Conservation (phyloP, 2,888 invertebrate genomes). For the Laothoe populi region DNA sequence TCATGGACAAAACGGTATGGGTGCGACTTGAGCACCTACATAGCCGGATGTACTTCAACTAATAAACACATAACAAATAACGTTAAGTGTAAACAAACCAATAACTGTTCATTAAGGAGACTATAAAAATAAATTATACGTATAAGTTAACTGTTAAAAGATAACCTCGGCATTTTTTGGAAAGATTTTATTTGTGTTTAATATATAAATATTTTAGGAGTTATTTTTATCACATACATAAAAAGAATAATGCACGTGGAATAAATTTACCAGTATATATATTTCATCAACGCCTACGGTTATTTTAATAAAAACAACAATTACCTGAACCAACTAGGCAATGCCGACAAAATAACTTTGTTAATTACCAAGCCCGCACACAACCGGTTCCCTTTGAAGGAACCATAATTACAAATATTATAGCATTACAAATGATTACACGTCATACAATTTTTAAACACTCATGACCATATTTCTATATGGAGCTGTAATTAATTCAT, state of each 20-base stretch:
- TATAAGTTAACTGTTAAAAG: neutral
- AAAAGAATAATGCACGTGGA: too few relatives aligned
- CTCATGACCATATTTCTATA: constrained; percentile 23
- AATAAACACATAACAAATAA: constrained; percentile 31
- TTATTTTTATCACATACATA: too few relatives aligned
- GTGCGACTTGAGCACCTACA: constrained; percentile 22
- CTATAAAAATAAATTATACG: constrained; percentile 3
- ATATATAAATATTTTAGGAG: neutral
- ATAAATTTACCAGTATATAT: too few relatives aligned
- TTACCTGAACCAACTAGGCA: neutral
- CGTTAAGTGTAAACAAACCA: constrained; percentile 35
- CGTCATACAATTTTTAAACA: constrained; percentile 14
- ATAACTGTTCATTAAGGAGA: constrained; percentile 32
- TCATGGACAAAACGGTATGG: neutral
- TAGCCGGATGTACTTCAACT: constrained; percentile 6
- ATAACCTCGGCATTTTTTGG: neutral
- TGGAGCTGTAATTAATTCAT: constrained; percentile 30
- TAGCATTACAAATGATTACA: constrained; percentile 29
- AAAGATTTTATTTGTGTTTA: neutral
- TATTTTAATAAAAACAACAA: neutral
- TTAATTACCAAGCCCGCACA: neutral
- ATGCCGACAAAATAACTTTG: neutral
- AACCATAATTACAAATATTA: constrained; percentile 34
- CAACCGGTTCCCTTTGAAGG: constrained; percentile 18
- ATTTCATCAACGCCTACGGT: too few relatives aligned